Evolutionary conservation across 2,113 vertebrate genomes (phyloP), one percentile per base, ranked within the genome.

Genomic region (Kryptolebias marmoratus): DNA sequence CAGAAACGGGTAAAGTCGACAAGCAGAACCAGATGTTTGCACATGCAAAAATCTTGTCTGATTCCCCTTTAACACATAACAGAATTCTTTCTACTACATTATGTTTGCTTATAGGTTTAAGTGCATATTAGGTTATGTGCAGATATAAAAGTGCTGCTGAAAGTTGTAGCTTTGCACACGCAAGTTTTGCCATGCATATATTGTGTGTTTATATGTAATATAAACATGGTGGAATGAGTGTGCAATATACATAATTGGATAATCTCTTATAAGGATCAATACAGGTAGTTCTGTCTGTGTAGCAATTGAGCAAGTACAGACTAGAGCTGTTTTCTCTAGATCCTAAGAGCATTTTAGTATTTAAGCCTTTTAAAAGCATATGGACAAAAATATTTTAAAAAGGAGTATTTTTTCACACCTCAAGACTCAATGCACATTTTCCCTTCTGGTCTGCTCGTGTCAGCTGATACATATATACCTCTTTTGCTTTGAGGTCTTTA

Each of bases 191-290:
- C 39, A 42, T 42, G 39, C 39, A 42, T 42, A 42, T 42, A 42
- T 42, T 42, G 39, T 42, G 58, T 57, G 8, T 31, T 14, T 59
- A 11, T 59, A 22, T 5, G n/a, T 1, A 5, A 18, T 60, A 2
- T 31, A 4, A 30, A 30, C 15, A 1, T 59, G 59, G 13, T 50
- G 60, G 64, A 78, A 78, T 87, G 86, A 82, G 64, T 71, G 68
- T 86, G 69, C 85, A 85, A 56, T 85, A 76, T 86, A 42, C 68
- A 64, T 88, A 89, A 88, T 74, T 82, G 62, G 85, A 89, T 92
- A 80, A 89, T 84, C 85, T 68, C 28, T 53, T 61, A 72, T 86
- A 54, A 69, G 82, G 83, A 87, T 89, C 87, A 91, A 75, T 84
- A 72, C 39, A 75, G 50, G 63, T 27, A 64, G 75, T 83, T 79